phyloP scores from a whole-genome alignment of 30 jellyfish, hydroid and myxozoan species.

The Turritopsis dohrnii region DNA sequence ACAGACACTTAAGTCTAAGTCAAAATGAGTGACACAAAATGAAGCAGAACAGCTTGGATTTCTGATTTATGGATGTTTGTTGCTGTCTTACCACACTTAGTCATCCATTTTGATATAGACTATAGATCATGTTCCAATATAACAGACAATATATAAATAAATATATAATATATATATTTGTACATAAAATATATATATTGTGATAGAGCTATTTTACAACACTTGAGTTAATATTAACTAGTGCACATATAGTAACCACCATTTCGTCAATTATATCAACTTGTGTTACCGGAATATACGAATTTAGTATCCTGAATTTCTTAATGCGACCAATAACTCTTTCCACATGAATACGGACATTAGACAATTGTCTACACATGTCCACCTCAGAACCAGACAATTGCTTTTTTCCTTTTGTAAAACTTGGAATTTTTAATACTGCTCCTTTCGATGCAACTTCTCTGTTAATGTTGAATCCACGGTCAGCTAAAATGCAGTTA shows the following conservation, averaged over 20 bases:
- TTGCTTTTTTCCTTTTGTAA: slow-evolving; percentile 30
- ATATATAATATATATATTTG: too few relatives aligned
- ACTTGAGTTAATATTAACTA: slow-evolving; percentile 9
- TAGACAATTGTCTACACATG: slow-evolving; percentile 30
- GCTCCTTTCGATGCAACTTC: slow-evolving; percentile 27
- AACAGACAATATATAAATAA: neutral
- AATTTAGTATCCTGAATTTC: slow-evolving; percentile 22
- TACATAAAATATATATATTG: neutral
- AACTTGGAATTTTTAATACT: slow-evolving; percentile 16
- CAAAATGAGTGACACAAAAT: too few relatives aligned
- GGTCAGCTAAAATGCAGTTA: slow-evolving; percentile 35
- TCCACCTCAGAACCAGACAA: slow-evolving; percentile 20
- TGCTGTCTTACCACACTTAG: too few relatives aligned
- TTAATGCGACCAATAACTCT: slow-evolving; percentile 31
- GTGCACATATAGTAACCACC: slow-evolving; percentile 25
- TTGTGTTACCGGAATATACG: slow-evolving; percentile 19
- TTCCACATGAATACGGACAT: slow-evolving; percentile 31
- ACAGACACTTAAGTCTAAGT: too few relatives aligned
- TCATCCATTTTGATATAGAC: too few relatives aligned
- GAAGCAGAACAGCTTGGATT: too few relatives aligned
- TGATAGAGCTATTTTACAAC: neutral
- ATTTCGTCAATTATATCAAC: slow-evolving; percentile 19
- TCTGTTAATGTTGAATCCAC: slow-evolving; percentile 20
- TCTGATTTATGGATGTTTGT: too few relatives aligned
- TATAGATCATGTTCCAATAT: too few relatives aligned